Evolutionary conservation across 1,140 invertebrate genomes (phyloP).

Genomic region (Drosophila kepulauana): DNA sequence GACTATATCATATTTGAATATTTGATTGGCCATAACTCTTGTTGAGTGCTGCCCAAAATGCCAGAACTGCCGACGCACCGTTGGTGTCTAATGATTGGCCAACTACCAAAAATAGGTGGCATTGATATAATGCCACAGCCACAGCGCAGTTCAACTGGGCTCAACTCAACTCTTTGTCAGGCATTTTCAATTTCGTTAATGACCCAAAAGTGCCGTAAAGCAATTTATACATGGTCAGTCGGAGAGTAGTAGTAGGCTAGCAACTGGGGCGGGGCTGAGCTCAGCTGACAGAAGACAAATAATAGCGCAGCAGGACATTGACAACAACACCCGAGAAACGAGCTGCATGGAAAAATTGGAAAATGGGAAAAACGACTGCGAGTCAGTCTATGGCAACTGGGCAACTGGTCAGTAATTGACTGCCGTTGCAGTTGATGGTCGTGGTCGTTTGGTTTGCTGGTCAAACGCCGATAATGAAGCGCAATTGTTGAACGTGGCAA

Average conservation of each 20-base stretch:
- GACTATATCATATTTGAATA: constrained; percentile 15
- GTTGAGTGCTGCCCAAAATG: not conserved
- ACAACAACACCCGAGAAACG: constrained; percentile 72
- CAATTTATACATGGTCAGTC: constrained; percentile 69
- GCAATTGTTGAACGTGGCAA: constrained; percentile 67
- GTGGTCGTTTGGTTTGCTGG: constrained; percentile 43
- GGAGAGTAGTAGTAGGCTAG: not conserved
- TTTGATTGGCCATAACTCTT: not conserved
- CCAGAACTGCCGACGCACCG: constrained; percentile 20
- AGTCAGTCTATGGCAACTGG: constrained; percentile 17
- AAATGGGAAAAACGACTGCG: constrained; percentile 24
- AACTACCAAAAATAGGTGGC: constrained; percentile 74
- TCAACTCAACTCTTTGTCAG: constrained; percentile 53
- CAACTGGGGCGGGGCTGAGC: constrained; percentile 23
- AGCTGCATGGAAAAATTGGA: constrained; percentile 20
- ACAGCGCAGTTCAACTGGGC: constrained; percentile 5
- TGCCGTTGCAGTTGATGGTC: constrained; percentile 54
- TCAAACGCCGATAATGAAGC: constrained; percentile 76
- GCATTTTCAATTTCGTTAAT: constrained; percentile 84
- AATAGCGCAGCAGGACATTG: constrained; percentile 84
- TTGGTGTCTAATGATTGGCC: constrained; percentile 66
- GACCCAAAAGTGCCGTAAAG: constrained; percentile 83
- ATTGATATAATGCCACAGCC: constrained; percentile 63
- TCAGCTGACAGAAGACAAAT: constrained; percentile 80
- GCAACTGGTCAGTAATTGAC: constrained; percentile 52